Percentiles rank a stretch among this genome's conserved stretches.
Conservation (phyloP, 2,888 invertebrate species). For the Cephus pulcher region DNA sequence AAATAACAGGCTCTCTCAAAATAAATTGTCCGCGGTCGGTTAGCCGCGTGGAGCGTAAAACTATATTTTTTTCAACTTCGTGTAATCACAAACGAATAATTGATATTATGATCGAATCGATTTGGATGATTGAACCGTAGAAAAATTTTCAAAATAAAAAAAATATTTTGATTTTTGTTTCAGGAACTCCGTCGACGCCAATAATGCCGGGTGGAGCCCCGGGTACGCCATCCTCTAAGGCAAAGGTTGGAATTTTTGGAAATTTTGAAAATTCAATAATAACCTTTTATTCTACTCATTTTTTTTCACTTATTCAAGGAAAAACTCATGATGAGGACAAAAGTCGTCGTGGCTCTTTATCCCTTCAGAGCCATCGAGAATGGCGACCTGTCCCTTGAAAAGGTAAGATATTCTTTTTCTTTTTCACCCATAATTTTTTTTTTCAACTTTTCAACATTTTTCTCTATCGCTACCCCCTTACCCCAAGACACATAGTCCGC, state of each 20-base stretch:
- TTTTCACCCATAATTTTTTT: background rate
- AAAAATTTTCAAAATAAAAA: too few species aligned
- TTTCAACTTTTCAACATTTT: background rate
- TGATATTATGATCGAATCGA: background rate
- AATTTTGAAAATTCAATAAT: background rate
- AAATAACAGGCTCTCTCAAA: background rate
- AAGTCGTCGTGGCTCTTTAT: constrained; percentile 89
- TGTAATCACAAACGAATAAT: background rate
- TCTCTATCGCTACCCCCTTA: background rate
- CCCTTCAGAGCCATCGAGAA: constrained; percentile 91
- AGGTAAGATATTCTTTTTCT: constrained; percentile 69
- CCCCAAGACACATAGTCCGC: background rate
- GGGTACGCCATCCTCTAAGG: constrained; percentile 85
- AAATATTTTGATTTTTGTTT: constrained; percentile 37
- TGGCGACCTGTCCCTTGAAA: constrained; percentile 88
- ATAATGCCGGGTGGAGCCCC: constrained; percentile 82
- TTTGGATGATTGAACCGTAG: too few species aligned
- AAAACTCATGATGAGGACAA: constrained; percentile 75
- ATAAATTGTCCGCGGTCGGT: background rate
- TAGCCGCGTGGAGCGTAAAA: too few species aligned
- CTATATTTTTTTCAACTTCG: too few species aligned
- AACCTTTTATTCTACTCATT: background rate
- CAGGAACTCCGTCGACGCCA: constrained; percentile 69
- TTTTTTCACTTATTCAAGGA: constrained; percentile 68
- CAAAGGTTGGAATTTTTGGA: constrained; percentile 70